phyloP scores from a whole-genome alignment of 2,797 vertebrate genomes.

The Hydrocynus forskahlii region DNA sequence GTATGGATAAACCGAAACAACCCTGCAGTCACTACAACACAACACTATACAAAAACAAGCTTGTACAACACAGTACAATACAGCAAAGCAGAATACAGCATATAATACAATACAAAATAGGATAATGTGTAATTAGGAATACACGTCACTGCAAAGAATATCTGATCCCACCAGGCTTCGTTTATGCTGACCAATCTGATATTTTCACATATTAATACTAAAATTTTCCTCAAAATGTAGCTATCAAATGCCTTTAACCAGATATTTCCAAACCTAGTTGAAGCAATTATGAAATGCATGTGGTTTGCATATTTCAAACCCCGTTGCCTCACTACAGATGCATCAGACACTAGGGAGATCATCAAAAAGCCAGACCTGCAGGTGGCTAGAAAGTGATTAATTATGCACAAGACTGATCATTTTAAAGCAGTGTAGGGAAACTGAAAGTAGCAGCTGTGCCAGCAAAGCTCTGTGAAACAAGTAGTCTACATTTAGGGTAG shows the following conservation, averaged over 20 bases:
- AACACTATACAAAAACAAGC: too few relatives aligned
- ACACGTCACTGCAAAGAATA: too few relatives aligned
- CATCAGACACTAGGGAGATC: background rate
- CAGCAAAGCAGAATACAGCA: too few relatives aligned
- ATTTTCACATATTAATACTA: too few relatives aligned
- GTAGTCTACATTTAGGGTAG: background rate
- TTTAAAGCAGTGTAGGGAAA: background rate
- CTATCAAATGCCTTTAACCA: background rate
- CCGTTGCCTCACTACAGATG: background rate
- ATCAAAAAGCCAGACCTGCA: conserved; percentile 10
- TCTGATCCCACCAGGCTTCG: too few relatives aligned
- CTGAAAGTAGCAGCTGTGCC: background rate
- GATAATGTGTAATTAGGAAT: background rate
- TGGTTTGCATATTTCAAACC: background rate
- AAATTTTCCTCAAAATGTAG: background rate
- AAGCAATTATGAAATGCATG: background rate
- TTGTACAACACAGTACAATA: background rate
- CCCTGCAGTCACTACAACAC: too few relatives aligned
- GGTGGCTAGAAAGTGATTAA: conserved; percentile 8
- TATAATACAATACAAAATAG: background rate
- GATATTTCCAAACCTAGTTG: background rate
- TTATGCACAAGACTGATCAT: background rate
- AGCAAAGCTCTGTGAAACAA: background rate
- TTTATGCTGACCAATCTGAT: too few relatives aligned
- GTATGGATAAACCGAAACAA: background rate